Base-by-base conservation (phyloP, 2,888 invertebrate species). In the Megalurothrips usitatus region DNA sequence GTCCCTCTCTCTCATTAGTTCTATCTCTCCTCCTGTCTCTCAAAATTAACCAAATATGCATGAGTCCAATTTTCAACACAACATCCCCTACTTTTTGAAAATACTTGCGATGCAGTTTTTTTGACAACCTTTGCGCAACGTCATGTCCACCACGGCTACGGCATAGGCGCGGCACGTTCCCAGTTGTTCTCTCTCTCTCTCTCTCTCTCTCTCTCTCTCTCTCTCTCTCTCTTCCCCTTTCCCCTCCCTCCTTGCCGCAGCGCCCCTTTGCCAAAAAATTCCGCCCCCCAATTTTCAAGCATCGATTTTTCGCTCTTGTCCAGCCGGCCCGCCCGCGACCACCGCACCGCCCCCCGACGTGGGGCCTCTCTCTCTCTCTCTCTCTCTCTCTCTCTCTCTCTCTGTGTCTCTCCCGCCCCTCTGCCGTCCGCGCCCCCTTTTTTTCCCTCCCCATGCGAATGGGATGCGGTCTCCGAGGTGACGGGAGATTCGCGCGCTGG, bases 381-480 rank as follows among this genome's bases (percentile, higher is more conserved):
- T 23, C 6, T 19, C 68, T 6, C 68, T 26, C 68, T 10, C 26
- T 75, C 9, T 26, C 68, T 26, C 68, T 26, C 26, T 43, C 34
- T 6, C 23, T 17, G 52, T 11, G 52, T 17, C n/a, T 68, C 68
- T 23, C n/a, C 8, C 6, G 8, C 68, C 14, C 68, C 10, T 26
- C 68, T 75, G 23, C 68, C 68, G 8, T 23, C 23, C 68, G 52
- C 19, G 19, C 68, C 68, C 23, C 26, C 68, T 75, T 75, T 75
- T 75, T 75, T 75, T 26, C 58, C 26, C 23, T 75, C 26, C 58
- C 26, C 23, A 26, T 75, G 68, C 23, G 58, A 43, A 43, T 43
- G 19, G 68, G 68, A 75, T 75, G 68, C 68, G 68, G 68, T 75
- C 68, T 23, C 26, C 68, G 68, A 75, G 68, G 68, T 75, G 68